These are phyloP conservation scores for Pherbina coryleti DNA, from an alignment of 2,888 invertebrate genomes.

Conservation along the genomic window DNA sequence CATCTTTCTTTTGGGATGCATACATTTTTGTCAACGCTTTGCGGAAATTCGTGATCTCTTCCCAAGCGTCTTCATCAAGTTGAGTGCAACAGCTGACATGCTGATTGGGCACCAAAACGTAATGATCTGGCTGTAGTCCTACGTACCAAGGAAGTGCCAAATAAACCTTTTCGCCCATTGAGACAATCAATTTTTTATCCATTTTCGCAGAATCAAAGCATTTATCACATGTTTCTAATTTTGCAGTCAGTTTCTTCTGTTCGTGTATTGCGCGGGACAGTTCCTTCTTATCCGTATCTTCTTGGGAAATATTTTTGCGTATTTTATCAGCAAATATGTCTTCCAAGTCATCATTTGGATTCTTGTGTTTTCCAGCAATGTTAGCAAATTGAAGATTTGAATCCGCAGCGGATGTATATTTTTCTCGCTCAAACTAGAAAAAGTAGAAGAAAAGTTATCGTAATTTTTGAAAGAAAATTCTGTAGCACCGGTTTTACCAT, in stretches of 20 bases:
- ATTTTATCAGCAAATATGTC: constrained; percentile 88
- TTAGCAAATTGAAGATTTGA: constrained; percentile 85
- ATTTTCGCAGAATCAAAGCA: constrained; percentile 87
- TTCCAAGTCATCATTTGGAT: constrained; percentile 81
- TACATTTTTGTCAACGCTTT: constrained; percentile 85
- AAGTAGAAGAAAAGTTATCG: not conserved
- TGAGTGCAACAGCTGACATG: constrained; percentile 85
- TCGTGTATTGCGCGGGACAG: constrained; percentile 79
- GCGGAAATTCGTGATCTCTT: constrained; percentile 83
- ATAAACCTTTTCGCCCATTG: constrained; percentile 86
- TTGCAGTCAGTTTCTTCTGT: constrained; percentile 77
- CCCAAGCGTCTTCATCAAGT: constrained; percentile 95
- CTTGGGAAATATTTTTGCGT: constrained; percentile 75
- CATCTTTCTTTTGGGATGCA: constrained; percentile 78
- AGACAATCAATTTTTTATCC: constrained; percentile 87
- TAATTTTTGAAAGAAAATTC: not conserved
- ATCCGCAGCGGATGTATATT: constrained; percentile 82
- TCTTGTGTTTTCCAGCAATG: constrained; percentile 77
- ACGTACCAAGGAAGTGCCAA: constrained; percentile 83
- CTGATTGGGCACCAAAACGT: constrained; percentile 84
- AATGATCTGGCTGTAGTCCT: constrained; percentile 89
- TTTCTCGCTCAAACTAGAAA: constrained; percentile 82
- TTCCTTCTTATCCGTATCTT: constrained; percentile 75
- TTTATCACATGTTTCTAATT: constrained; percentile 83
- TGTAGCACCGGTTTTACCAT: constrained; percentile 73